Evolutionary conservation across 2,797 vertebrate genomes (phyloP).

Genomic region (Parauchenoglanis punctatus): DNA sequence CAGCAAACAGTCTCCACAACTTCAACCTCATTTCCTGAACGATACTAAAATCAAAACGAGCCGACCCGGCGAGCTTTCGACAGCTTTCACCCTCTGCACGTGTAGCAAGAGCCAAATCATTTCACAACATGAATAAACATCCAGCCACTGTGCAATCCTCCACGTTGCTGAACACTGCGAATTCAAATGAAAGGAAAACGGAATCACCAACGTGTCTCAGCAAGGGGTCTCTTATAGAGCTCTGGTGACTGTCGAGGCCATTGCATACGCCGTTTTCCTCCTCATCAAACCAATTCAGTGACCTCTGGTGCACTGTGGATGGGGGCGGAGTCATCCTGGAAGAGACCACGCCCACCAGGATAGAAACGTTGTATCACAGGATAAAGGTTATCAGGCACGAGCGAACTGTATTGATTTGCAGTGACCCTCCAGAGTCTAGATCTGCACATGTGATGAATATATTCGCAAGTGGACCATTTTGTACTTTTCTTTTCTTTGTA

Average conservation of each 20-base stretch:
- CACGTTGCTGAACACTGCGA: neutral
- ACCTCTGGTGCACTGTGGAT: neutral
- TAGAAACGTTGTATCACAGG: neutral
- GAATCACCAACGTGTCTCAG: neutral
- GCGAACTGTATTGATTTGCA: neutral
- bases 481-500: neutral
- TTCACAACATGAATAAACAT: conserved; percentile 32
- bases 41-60: conserved; percentile 30
- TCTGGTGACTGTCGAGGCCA: neutral
- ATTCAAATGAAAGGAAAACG: too few relatives aligned
- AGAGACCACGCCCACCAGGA: neutral
- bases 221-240: neutral
- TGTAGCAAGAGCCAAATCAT: conserved; percentile 20
- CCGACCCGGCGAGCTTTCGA: neutral
- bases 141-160: conserved; percentile 15
- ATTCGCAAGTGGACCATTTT: neutral
- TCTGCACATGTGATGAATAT: neutral
- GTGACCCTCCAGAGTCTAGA: neutral
- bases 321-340: neutral
- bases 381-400: neutral
- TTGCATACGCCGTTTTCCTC: neutral
- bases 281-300: neutral
- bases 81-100: conserved; percentile 3
- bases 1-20: neutral
- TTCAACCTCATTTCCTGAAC: conserved; percentile 27